Base-by-base conservation (phyloP, 2,888 invertebrate genomes). In the Leptopilina syphax region DNA sequence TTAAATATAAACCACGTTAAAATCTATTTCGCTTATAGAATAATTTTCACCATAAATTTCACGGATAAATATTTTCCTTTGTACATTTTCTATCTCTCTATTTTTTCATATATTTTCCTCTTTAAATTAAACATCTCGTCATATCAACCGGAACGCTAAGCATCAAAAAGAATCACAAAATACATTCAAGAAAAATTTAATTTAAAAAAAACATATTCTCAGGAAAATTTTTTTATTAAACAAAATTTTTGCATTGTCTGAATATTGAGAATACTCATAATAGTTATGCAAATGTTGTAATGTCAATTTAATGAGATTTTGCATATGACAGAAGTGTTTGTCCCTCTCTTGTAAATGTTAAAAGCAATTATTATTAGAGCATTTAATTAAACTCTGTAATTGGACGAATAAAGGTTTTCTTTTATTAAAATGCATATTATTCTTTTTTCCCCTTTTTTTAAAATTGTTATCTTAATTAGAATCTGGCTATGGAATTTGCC, bases 321-420 rank as follows among this genome's bases (percentile, higher is more conserved):
- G 57, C 57, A 60, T 8, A 41, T 41, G 57, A 73, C 54, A 70
- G 54, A 54, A 8, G 54, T 27, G 50, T 34, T n/a, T 73, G 13
- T 34, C n/a, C 27, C 0, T 54, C 18, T 57, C 57, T 34, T 34
- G 13, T 57, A 41, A 73, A 44, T 47, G 67, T n/a, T 44, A 47
- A 47, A n/a, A 44, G 66, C 44, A 66, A 66, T 66, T 66, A 70
- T 66, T 66, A 70, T 54, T 70, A 60, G 9, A 73, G 7, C 41
- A 60, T 73, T 73, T 60, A 73, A 73, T 73, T 73, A 73, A 34
- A 73, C 57, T 60, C 6, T 9, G 73, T 41, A 57, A 73, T 70
- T 41, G 63, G 9, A 63, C 63, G n/a, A 63, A 63, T 54, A n/a
- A n/a, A 9, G 73, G 8, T 10, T 9, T 34, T 6, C 34, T 73